phyloP scores from a whole-genome alignment of 2,113 vertebrate species.

The Psittacara wagleri region DNA sequence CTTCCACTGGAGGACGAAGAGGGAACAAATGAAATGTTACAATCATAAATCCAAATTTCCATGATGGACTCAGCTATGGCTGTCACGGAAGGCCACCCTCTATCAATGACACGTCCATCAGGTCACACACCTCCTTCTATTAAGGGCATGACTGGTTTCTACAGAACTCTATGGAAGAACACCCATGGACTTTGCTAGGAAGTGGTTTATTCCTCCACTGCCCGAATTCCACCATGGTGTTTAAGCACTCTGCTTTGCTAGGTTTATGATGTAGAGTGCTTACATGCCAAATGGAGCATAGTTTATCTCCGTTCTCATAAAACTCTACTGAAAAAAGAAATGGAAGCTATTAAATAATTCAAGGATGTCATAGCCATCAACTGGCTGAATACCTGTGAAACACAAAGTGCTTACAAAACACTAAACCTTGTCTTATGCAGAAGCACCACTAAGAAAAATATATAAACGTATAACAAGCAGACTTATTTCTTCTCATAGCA shows the following conservation, averaged over 20 bases:
- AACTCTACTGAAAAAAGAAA: slow-evolving; percentile 17
- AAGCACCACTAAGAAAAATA: neutral
- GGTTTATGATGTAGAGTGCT: neutral
- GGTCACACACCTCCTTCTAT: neutral
- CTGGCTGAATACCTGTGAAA: neutral
- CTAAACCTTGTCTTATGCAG: neutral
- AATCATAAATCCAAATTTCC: neutral
- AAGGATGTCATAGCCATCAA: slow-evolving; percentile 45
- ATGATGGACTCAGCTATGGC: neutral
- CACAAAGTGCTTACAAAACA: neutral
- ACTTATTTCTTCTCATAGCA: neutral
- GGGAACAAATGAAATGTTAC: neutral
- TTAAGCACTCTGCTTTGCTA: neutral
- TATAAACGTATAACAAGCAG: neutral
- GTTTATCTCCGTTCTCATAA: slow-evolving; percentile 26
- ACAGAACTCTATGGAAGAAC: neutral
- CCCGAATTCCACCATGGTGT: neutral
- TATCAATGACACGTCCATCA: neutral
- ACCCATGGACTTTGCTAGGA: neutral
- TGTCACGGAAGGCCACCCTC: neutral
- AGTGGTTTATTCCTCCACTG: neutral
- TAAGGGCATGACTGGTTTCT: neutral
- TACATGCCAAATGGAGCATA: neutral
- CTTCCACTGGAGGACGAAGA: neutral
- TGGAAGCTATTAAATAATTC: slow-evolving; percentile 51